Evolutionary conservation across 1,140 invertebrate genomes (phyloP).

Genomic region (Ceratina australensis): DNA sequence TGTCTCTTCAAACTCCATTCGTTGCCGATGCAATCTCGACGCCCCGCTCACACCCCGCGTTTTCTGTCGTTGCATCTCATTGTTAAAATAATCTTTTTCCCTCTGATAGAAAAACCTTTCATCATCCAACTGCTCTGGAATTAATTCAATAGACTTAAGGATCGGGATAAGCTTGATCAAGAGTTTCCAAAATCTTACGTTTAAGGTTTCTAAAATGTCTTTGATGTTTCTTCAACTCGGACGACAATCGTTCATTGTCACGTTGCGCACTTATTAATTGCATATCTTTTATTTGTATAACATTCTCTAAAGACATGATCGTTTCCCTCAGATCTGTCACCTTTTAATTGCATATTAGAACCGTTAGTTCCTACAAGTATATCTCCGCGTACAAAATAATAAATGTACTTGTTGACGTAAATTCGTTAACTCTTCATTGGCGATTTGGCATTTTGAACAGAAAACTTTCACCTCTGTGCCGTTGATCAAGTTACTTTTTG

Average conservation of each 20-base stretch:
- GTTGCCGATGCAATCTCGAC: conserved; percentile 45
- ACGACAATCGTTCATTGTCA: conserved; percentile 60
- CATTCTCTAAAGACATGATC: conserved; percentile 49
- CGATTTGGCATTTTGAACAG: conserved; percentile 24
- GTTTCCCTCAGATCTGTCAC: conserved; percentile 53
- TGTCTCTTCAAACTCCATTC: conserved; percentile 47
- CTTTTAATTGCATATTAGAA: conserved; percentile 24
- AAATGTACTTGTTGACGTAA: conserved; percentile 55
- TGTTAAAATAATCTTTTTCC: conserved; percentile 62
- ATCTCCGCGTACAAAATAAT: background rate
- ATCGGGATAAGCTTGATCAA: conserved; percentile 28
- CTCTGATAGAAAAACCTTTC: conserved; percentile 65
- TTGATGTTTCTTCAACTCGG: conserved; percentile 65
- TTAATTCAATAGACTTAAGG: conserved; percentile 45
- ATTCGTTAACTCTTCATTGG: conserved; percentile 42
- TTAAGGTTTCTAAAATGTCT: conserved; percentile 64
- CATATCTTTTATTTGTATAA: conserved; percentile 55
- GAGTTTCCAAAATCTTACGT: conserved; percentile 57
- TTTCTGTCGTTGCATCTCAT: conserved; percentile 59
- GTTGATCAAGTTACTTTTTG: conserved; percentile 40
- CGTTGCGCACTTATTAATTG: conserved; percentile 55
- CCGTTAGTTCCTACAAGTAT: background rate
- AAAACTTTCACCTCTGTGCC: conserved; percentile 17
- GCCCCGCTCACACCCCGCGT: conserved; percentile 31
- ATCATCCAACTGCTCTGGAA: conserved; percentile 70